Percentiles rank a stretch among this genome's conserved stretches.
Evolutionary conservation across 2,113 vertebrate species (phyloP).

Genomic region (Rhinopithecus roxellana): DNA sequence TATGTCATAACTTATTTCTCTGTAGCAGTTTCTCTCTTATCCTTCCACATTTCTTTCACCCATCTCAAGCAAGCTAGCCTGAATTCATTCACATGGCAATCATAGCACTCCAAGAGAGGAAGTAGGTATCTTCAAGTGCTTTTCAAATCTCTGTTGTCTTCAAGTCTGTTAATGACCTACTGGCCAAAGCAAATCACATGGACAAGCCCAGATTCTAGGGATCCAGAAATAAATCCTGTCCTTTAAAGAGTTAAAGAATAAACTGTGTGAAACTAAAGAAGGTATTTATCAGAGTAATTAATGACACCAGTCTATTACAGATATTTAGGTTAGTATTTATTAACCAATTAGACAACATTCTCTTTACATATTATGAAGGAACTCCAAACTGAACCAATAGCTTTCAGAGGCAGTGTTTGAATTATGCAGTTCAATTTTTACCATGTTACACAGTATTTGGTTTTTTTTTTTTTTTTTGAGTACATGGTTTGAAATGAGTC

Average conservation of each 20-base stretch:
- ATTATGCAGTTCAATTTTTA: background rate
- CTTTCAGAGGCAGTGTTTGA: background rate
- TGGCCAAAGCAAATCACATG: background rate
- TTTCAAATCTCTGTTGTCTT: background rate
- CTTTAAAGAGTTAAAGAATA: background rate
- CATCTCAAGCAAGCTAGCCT: background rate
- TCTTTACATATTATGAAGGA: background rate
- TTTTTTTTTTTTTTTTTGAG: background rate
- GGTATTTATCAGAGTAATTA: background rate
- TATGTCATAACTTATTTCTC: background rate
- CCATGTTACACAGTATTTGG: background rate
- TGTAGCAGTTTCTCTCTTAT: background rate
- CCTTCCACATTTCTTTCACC: background rate
- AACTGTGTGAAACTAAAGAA: background rate
- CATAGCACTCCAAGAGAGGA: background rate
- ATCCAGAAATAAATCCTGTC: background rate
- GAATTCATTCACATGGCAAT: background rate
- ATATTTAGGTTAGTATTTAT: background rate
- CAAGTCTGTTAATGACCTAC: background rate
- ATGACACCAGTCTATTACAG: background rate
- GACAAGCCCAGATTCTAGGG: background rate
- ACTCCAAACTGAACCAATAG: background rate
- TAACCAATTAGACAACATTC: conserved; percentile 8
- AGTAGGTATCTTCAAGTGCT: background rate
- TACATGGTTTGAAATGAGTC: background rate